These are phyloP conservation scores for Ernsta delagoae DNA, from an alignment of 2,888 invertebrate genomes.

Conservation along the genomic window DNA sequence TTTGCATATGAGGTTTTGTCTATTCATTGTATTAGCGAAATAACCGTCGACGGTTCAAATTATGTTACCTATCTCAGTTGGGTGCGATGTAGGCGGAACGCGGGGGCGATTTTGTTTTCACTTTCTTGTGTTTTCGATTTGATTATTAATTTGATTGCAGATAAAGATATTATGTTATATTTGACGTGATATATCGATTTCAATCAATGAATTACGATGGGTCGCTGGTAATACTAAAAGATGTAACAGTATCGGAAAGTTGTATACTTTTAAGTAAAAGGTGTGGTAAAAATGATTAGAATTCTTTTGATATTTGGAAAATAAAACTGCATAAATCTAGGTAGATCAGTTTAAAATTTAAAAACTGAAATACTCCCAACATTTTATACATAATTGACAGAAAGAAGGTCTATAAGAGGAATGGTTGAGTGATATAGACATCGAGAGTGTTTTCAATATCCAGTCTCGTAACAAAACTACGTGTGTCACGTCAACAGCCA, in stretches of 20 bases:
- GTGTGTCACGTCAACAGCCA: slow-evolving; percentile 15
- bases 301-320: too few species aligned
- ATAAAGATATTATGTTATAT: slow-evolving; percentile 16
- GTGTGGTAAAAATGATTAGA: too few species aligned
- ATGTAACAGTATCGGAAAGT: too few species aligned
- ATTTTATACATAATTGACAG: too few species aligned
- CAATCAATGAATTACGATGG: background rate
- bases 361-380: too few species aligned
- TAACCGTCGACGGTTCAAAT: slow-evolving; percentile 44
- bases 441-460: slow-evolving; percentile 7
- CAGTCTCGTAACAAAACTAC: background rate
- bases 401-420: too few species aligned
- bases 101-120: slow-evolving; percentile 69
- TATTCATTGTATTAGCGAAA: slow-evolving; percentile 39
- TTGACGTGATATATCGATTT: background rate
- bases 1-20: background rate
- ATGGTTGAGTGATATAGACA: background rate
- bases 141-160: slow-evolving; percentile 36
- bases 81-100: slow-evolving; percentile 49
- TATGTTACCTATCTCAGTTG: slow-evolving; percentile 30
- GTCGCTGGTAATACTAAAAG: too few species aligned
- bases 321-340: too few species aligned
- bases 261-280: too few species aligned
- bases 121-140: slow-evolving; percentile 47
- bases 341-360: too few species aligned